Evolutionary conservation across 1,140 invertebrate genomes (phyloP).

Genomic region (Thaumetopoea pityocampa): DNA sequence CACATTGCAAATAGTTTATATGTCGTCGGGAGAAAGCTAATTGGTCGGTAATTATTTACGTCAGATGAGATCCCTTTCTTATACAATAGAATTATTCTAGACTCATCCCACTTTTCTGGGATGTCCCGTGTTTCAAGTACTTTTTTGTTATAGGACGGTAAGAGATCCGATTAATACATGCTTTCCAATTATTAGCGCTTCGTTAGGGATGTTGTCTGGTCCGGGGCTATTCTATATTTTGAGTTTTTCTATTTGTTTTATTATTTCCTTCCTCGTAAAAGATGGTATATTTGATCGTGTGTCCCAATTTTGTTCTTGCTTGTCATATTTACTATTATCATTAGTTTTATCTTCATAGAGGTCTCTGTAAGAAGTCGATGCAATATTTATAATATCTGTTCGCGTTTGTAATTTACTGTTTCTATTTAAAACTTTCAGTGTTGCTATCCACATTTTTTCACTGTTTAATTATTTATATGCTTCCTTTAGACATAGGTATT

Average conservation of each 20-base stretch:
- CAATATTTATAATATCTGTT: constrained; percentile 18
- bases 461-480: constrained; percentile 14
- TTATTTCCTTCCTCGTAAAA: constrained; percentile 12
- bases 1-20: constrained; percentile 22
- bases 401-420: constrained; percentile 7
- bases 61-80: constrained; percentile 24
- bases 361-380: constrained; percentile 16
- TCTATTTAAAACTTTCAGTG: constrained; percentile 4
- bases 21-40: constrained; percentile 18
- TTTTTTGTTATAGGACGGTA: constrained; percentile 13
- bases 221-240: constrained; percentile 22
- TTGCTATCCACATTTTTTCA: constrained; percentile 17
- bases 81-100: constrained; percentile 20
- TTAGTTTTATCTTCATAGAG: constrained; percentile 12
- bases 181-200: constrained; percentile 16
- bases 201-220: constrained; percentile 17
- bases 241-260: constrained; percentile 14
- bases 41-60: constrained; percentile 21
- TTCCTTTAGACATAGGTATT: constrained; percentile 13
- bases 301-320: neutral
- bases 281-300: constrained; percentile 2
- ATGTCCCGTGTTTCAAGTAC: constrained; percentile 11
- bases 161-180: constrained; percentile 7
- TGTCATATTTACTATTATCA: neutral
- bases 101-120: constrained; percentile 15